Base-by-base conservation (phyloP, 2,888 invertebrate genomes). In the Isoperla grammatica region DNA sequence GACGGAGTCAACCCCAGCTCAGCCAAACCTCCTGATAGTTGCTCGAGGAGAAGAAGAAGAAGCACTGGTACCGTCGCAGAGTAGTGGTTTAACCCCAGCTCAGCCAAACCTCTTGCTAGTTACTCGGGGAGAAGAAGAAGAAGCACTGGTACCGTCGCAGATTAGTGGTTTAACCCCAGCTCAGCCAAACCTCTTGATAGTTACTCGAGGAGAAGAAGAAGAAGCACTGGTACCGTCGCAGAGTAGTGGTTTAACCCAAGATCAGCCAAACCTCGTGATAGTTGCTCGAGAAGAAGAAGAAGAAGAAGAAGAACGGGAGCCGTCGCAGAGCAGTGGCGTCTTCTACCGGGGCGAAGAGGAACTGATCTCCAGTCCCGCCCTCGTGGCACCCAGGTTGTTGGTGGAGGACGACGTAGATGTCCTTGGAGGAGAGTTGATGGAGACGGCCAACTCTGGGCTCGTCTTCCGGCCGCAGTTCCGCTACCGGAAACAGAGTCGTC, bases 401-500 rank as follows among this genome's bases (percentile, higher is more conserved):
- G 53, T 53, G 9, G 53, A 53, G 17, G 39, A 39, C 39, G 46
- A 46, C 22, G 29, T 29, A 4, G 29, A 29, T 8, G 29, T 29
- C 29, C 29, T 29, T 4, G 29, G 29, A 4, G 29, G 29, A 4
- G 29, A 29, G 29, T 12, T 46, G 46, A 37, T 53, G 19, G 53
- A 53, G 15, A 37, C 17, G 19, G 53, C 37, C 17, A 37, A 17
- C 15, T 39, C 39, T 2, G 53, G 53, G 5, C 20, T 53, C 37
- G 53, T 53, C 37, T 53, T 53, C 53, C 15, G 53, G 9, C 53
- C 53, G 1, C 37, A 17, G 19, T 53, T 53, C 53, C 15, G 15
- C 15, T 53, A 53, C 53, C n/a, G 53, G 15, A 15, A 53, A 37
- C 13, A 15, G 39, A 15, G 13, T 9, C 8, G 39, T n/a, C 53